Base-by-base conservation (phyloP, 2,888 invertebrate species). In the Acanthopleura granulata region DNA sequence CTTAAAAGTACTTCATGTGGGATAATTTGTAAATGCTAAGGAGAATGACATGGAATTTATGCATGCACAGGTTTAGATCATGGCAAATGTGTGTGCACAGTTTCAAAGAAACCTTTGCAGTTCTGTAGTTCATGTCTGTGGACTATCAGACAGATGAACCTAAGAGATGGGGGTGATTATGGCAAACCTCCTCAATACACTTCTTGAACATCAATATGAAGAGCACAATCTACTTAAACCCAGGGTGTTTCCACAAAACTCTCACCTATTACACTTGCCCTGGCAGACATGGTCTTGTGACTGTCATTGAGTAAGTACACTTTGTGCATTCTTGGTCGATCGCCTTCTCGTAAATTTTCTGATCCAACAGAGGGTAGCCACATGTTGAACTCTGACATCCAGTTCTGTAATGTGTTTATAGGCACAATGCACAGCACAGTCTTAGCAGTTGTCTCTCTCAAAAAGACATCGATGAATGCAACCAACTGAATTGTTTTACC, bases 351-450 rank as follows among this genome's bases (percentile, higher is more conserved):
- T 27, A 25, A 30, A 77, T 82, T 82, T 66, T 83, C 79, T 30
- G 80, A 76, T 0, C 25, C 22, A 18, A 51, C 4, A 11, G 62
- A 77, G 0, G 99, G 99, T 75, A 97, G 92, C 98, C 99, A 99
- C 94, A 96, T 96, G 89, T 99, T 97, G 90, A 97, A 99, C 91
- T 99, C 99, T 0, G 96, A 95, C 84, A 96, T 92, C 99, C 98
- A 99, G 92, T 99, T 99, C 91, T 99, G 98, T 79, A 99, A 92
- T 0, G 99, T 99, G 91, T 99, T 99, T 77, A 99, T 98, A 14
- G 99, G 99, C 93, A 99, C 98, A 81, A 99, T 98, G 87, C 97
- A 96, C 61, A 99, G 92, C 0, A 98, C 96, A 18, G 95, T 96
- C 89, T 94, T 95, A 9, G 96, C 95, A 30, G 93, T 93, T 0